A percentile compares a stretch with the other conserved stretches of the same genome.
phyloP scores from a whole-genome alignment of 2,888 invertebrate genomes.

The Ceratothoa steindachneri region DNA sequence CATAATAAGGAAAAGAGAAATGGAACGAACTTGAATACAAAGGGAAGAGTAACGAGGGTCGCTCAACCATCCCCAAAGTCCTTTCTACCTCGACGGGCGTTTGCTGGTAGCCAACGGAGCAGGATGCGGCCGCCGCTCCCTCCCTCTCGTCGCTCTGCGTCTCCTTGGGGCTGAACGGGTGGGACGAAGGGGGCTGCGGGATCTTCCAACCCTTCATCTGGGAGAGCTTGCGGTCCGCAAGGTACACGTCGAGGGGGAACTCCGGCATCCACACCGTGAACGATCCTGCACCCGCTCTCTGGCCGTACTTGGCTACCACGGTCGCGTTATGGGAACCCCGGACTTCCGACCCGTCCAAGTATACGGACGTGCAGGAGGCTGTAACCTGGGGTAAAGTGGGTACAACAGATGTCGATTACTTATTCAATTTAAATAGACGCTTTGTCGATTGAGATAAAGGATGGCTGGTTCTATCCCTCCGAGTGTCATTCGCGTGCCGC shows the following conservation, averaged over 20 bases:
- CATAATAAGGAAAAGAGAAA: too few relatives aligned
- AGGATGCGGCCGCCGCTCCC: slow-evolving; percentile 3
- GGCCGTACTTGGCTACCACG: slow-evolving; percentile 82
- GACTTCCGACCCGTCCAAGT: slow-evolving; percentile 91
- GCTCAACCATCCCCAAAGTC: neutral
- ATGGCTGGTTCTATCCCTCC: too few relatives aligned
- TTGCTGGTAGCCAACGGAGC: slow-evolving; percentile 73
- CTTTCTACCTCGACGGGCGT: slow-evolving; percentile 71
- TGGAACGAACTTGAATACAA: too few relatives aligned
- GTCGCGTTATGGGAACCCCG: slow-evolving; percentile 91
- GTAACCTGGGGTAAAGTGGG: too few relatives aligned
- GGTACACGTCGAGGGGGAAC: slow-evolving; percentile 82
- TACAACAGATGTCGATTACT: neutral
- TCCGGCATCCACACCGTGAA: slow-evolving; percentile 97
- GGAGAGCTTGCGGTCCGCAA: slow-evolving; percentile 81
- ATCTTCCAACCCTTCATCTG: slow-evolving; percentile 94
- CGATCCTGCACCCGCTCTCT: slow-evolving; percentile 69
- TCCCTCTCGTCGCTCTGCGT: neutral
- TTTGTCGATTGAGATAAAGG: too few relatives aligned
- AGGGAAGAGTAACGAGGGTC: too few relatives aligned
- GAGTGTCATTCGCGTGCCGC: too few relatives aligned
- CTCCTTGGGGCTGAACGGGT: slow-evolving; percentile 56
- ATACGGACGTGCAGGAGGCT: slow-evolving; percentile 91
- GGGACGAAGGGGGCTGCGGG: slow-evolving; percentile 62
- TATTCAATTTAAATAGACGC: too few relatives aligned